These are phyloP conservation scores for Solenodon paradoxus DNA, from an alignment of 2,113 vertebrate species.

Conservation along the genomic window DNA sequence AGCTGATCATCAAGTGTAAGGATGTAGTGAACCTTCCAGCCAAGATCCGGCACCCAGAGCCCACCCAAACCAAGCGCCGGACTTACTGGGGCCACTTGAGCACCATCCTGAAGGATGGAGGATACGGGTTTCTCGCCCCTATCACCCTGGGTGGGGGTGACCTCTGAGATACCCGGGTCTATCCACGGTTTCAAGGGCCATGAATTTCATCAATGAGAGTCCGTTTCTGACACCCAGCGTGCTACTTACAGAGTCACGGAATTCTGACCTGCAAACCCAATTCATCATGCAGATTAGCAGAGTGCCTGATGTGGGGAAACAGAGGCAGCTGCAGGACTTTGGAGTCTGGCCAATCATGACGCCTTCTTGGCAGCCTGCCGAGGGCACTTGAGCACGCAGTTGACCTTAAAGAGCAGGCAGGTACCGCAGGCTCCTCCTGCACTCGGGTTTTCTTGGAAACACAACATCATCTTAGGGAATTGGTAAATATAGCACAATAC, in stretches of 20 bases:
- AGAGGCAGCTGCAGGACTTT: background rate
- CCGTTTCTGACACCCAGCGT: background rate
- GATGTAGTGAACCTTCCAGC: background rate
- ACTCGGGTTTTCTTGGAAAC: too few relatives aligned
- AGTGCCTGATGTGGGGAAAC: background rate
- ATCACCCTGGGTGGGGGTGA: background rate
- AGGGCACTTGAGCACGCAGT: too few relatives aligned
- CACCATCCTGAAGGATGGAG: background rate
- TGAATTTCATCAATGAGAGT: fast-evolving
- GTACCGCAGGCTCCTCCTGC: too few relatives aligned
- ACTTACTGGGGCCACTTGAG: too few relatives aligned
- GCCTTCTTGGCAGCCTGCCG: background rate
- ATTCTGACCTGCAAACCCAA: background rate
- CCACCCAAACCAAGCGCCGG: background rate
- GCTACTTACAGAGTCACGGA: background rate
- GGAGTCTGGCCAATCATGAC: background rate
- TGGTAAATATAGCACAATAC: too few relatives aligned
- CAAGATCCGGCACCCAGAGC: background rate
- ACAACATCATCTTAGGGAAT: too few relatives aligned
- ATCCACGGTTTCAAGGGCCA: background rate
- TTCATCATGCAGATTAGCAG: background rate
- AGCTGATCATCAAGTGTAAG: background rate
- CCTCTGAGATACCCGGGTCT: background rate
- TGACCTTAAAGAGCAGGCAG: too few relatives aligned
- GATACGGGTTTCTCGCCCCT: background rate